Base-by-base conservation (phyloP, 2,888 invertebrate species). In the Caenorhabditis sp. region DNA sequence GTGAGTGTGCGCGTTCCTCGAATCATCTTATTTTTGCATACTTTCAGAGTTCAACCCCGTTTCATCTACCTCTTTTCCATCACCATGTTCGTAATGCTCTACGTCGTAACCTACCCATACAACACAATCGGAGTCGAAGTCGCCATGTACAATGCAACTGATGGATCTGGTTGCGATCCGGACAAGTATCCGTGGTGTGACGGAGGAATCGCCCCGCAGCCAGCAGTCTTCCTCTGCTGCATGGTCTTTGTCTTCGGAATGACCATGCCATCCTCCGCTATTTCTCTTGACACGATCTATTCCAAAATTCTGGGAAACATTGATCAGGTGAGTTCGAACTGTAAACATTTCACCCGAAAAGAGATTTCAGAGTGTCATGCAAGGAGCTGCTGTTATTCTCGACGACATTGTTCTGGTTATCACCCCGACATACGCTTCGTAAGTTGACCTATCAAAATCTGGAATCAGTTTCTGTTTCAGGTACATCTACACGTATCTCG, bases 31-130 rank as follows among this genome's bases (percentile, higher is more conserved):
- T 24, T 35, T 55, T 20, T 5, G 11, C 32, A 32, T 32, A 4
- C 32, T 32, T 79, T 53, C 79, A 79, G 78, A 44, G 64, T 79
- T 11, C 64, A 53, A 53, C 55, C 70, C 4, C 67, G 74, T 3
- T 81, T 18, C 55, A 67, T 71, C 40, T 78, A 70, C 51, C 69
- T 77, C 11, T 69, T 67, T 26, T 55, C 85, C 2, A 71, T 87
- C 32, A 47, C 67, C 18, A 37, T 85, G 4, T 72, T 87, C 35
- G 69, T 87, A 11, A 20, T 72, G 47, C 80, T 82, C 55, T 89
- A 86, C 67, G 56, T 88, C 26, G 58, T 83, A 20, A 89, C 88
- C 28, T 88, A 85, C 53, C 87, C 87, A 13, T 89, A 85, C 80
- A 84, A 82, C 5, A 83, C 87, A 6, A 72, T 84, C 35, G 65